Evolutionary conservation across 2,113 vertebrate species (phyloP).

Genomic region (Ceyx melanurus): DNA sequence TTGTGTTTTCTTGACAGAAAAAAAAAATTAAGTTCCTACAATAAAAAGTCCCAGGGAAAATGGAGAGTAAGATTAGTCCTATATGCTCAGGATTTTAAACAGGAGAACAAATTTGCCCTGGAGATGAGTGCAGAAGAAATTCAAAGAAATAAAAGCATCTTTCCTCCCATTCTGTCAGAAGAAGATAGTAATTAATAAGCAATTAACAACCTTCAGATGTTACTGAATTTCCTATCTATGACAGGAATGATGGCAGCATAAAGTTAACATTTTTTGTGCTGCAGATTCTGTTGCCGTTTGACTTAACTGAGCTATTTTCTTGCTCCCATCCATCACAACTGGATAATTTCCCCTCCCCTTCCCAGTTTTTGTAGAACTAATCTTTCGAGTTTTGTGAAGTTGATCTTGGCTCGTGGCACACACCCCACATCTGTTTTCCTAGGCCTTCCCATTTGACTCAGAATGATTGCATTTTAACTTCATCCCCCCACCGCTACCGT

Average conservation of each 20-base stretch:
- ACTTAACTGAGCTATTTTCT: constrained; percentile 30
- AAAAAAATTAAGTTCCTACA: background rate
- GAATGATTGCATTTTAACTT: constrained; percentile 42
- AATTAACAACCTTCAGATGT: background rate
- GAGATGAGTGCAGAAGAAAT: background rate
- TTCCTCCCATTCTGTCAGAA: background rate
- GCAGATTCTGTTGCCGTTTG: background rate
- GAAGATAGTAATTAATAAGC: background rate
- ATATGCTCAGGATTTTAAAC: background rate
- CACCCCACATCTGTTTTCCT: constrained; percentile 63
- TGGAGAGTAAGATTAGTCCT: background rate
- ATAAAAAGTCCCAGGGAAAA: background rate
- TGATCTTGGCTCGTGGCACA: constrained; percentile 55
- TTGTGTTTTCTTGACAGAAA: background rate
- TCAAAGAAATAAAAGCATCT: background rate
- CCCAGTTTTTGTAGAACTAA: constrained; percentile 1
- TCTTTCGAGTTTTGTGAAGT: constrained; percentile 44
- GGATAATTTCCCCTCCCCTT: background rate
- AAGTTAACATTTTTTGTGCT: background rate
- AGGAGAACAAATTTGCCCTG: background rate
- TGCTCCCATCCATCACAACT: background rate
- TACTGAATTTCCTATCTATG: background rate
- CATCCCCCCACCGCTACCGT: background rate
- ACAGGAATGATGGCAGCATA: background rate
- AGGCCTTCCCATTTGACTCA: constrained; percentile 26